Conservation (phyloP, 1,140 invertebrate genomes). For the Aphidius ervi region DNA sequence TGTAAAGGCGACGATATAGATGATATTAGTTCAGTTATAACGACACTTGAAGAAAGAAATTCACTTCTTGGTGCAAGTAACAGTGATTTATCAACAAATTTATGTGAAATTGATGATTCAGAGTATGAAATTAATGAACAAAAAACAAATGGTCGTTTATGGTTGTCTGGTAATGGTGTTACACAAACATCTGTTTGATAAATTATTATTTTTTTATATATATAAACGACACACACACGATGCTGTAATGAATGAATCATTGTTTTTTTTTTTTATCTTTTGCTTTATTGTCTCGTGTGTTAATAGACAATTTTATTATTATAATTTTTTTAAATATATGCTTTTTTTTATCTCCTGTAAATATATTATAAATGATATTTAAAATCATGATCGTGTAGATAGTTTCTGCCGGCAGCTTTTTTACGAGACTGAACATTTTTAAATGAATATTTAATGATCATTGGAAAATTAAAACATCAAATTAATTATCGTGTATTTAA, state of each 20-base stretch:
- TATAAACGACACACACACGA: not conserved
- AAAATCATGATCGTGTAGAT: no score
- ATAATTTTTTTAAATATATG: not conserved
- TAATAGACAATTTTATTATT: no score
- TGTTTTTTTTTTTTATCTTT: not conserved
- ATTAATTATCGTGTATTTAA: constrained; percentile 29
- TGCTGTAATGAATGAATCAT: not conserved
- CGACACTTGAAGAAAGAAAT: constrained; percentile 66
- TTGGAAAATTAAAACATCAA: not conserved
- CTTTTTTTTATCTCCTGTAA: not conserved
- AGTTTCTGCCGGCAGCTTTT: no score
- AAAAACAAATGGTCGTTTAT: constrained; percentile 52
- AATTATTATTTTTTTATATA: constrained; percentile 19
- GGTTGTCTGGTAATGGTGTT: constrained; percentile 51
- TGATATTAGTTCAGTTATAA: constrained; percentile 57
- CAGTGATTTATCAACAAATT: constrained; percentile 80
- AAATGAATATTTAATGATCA: not conserved
- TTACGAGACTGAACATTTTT: no score
- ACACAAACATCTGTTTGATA: constrained; percentile 61
- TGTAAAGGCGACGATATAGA: constrained; percentile 50
- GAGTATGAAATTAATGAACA: constrained; percentile 64
- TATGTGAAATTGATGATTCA: constrained; percentile 92
- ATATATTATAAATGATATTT: no score
- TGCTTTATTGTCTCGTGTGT: no score
- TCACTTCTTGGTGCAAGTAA: constrained; percentile 71